Evolutionary conservation across 2,888 invertebrate genomes (phyloP), one percentile per base, ranked within the genome.

Genomic region (Eubasilissa splendida): DNA sequence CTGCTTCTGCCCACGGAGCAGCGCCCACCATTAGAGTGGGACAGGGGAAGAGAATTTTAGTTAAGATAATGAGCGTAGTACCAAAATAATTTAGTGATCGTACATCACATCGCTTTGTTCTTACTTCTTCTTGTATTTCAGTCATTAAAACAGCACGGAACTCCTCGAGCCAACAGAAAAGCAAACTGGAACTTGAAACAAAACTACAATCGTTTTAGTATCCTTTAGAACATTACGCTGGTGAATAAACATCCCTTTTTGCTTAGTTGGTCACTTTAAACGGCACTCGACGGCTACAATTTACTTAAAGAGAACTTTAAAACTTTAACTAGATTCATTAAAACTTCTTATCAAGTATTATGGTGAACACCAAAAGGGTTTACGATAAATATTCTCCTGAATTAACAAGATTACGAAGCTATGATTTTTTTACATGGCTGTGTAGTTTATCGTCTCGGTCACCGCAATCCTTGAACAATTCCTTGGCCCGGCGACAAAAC

Each of bases 401-500:
- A 7, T 7, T 42, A 42, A 7, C 42, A 42, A 42, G 42, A 42
- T 42, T 42, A 42, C 42, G 42, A 42, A 5, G 42, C 42, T 42
- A 7, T 4, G 42, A 12, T 5, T 63, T 63, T 12, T 33, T 33
- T 63, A 11, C 42, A 31, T 12, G 12, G 22, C 33, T 22, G 63
- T n/a, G 42, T 31, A 33, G 42, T 31, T 63, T 66, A 42, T 50
- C 9, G 50, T 68, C 4, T 50, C 3, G 1, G 52, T 50, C 50
- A 12, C 14, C 50, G 14, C 1, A 68, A 68, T 14, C 42, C 52
- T 68, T 50, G 2, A 9, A 50, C 50, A 68, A 50, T 70, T 77
- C 56, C 71, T 78, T 78, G 78, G 78, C 71, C 59, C n/a, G n/a
- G 60, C 71, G 63, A 78, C 77, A 78, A 42, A 78, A 78, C 58